A percentile compares a stretch with the other conserved stretches of the same genome.
Evolutionary conservation across 2,113 vertebrate genomes (phyloP).

Genomic region (Macquaria ambigua): DNA sequence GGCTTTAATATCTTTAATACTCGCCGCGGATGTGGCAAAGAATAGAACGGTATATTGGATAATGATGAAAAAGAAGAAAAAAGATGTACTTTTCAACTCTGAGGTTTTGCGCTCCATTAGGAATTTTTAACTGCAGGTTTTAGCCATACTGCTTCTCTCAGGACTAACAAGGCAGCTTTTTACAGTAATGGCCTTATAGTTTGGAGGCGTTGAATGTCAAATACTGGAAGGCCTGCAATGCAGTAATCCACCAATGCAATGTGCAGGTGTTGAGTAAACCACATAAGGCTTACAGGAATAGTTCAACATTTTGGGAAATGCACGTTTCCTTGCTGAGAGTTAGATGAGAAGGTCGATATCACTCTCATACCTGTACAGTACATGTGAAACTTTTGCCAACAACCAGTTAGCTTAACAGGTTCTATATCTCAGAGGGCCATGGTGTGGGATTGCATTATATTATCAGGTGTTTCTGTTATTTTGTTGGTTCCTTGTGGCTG

Average conservation of each 20-base stretch:
- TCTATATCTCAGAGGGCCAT: no score
- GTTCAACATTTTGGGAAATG: neutral
- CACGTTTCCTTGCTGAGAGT: neutral
- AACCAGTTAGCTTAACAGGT: neutral
- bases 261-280: constrained; percentile 7
- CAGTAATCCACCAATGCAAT: neutral
- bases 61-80: constrained; percentile 44
- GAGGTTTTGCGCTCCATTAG: constrained; percentile 13
- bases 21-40: constrained; percentile 12
- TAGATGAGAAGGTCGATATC: neutral
- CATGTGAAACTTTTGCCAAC: neutral
- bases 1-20: constrained; percentile 68
- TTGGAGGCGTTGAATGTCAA: neutral
- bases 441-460: neutral
- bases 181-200: neutral
- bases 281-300: neutral
- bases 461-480: neutral
- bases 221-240: constrained; percentile 12
- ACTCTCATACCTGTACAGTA: neutral
- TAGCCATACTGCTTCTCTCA: constrained; percentile 1
- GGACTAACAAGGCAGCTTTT: constrained; percentile 17
- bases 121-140: constrained; percentile 16
- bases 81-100: constrained; percentile 4
- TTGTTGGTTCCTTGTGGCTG: neutral
- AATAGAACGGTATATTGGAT: constrained; percentile 19